These are phyloP conservation scores for Zhuqinia jingwanae DNA, from an alignment of 2,888 invertebrate genomes.

Conservation along the genomic window DNA sequence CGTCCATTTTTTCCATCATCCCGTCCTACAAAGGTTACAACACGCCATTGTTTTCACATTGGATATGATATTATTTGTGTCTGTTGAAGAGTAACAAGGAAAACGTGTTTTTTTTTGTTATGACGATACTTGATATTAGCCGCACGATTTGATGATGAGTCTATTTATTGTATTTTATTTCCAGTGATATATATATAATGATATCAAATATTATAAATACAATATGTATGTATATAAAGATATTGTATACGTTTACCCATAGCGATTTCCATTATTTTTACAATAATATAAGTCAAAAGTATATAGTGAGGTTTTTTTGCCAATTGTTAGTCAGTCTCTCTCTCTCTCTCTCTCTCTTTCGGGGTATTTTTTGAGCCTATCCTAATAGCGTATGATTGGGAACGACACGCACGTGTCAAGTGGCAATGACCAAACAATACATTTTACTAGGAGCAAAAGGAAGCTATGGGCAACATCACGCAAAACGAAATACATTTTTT, in stretches of 20 bases:
- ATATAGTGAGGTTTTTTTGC: background rate
- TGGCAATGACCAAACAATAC: conserved; percentile 70
- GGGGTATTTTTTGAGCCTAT: conserved; percentile 30
- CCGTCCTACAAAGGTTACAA: conserved; percentile 21
- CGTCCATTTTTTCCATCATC: conserved; percentile 1
- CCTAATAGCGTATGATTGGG: conserved; percentile 42
- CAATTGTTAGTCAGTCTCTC: background rate
- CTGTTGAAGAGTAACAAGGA: background rate
- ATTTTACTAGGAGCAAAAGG: background rate
- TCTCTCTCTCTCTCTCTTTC: no score
- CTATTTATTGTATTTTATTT: background rate
- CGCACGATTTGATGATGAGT: background rate
- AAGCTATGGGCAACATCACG: no score
- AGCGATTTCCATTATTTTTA: background rate
- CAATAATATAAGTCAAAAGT: background rate
- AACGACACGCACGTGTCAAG: conserved; percentile 69
- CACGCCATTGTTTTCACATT: conserved; percentile 2
- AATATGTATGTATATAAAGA: background rate
- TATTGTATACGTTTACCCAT: background rate
- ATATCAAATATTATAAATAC: no score
- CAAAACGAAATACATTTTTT: conserved; percentile 12
- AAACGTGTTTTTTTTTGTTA: conserved; percentile 4
- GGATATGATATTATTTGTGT: background rate
- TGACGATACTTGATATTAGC: conserved; percentile 19
- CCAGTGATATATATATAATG: background rate